Base-by-base conservation (phyloP, 2,113 vertebrate genomes). In the Phocoena phocoena region DNA sequence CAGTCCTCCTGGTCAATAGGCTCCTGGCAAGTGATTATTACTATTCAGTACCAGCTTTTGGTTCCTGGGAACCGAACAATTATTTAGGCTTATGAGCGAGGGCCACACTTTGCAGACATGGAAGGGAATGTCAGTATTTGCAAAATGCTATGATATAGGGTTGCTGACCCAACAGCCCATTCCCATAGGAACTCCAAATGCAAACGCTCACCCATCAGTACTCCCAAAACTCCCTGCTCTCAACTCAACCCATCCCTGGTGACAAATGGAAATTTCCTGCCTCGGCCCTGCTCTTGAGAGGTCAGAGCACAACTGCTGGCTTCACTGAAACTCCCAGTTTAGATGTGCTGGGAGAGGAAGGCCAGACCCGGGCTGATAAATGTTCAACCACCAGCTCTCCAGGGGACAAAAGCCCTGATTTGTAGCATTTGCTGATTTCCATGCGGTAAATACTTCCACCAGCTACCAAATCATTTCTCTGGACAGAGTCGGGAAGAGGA, bases 1-100 rank as follows among this genome's bases (percentile, higher is more conserved):
- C 92, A 58, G 87, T 47, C 89, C 58, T 91, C 33, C 60, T 31
- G 81, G 80, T 96, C 97, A 96, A 97, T 96, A 77, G 88, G 76
- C 90, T 93, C 94, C 90, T 97, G 80, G 91, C 89, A 97, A 96
- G 94, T 94, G 96, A 97, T 96, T 73, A 97, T 96, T 96, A 96
- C 93, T 96, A 97, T 97, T 93, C 96, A 71, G 82, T 85, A 83
- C 96, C 88, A 97, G 98, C 67, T 63, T 70, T 91, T 93, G 90
- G 90, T 84, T 97, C 94, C 86, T 83, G 71, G 86, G 82, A 93
- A 80, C 55, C 1, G 41, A 93, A 97, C 96, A 97, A 97, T 95
- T 62, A 62, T n/a, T 50, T 62, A 50, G 91, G 71, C 94, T 93
- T 93, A 65, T 74, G 93, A 87, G 67, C 2, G 6, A 65, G 55